These are phyloP conservation scores for Gymnocephalus cernua DNA, from an alignment of 2,113 vertebrate species.

Conservation along the genomic window DNA sequence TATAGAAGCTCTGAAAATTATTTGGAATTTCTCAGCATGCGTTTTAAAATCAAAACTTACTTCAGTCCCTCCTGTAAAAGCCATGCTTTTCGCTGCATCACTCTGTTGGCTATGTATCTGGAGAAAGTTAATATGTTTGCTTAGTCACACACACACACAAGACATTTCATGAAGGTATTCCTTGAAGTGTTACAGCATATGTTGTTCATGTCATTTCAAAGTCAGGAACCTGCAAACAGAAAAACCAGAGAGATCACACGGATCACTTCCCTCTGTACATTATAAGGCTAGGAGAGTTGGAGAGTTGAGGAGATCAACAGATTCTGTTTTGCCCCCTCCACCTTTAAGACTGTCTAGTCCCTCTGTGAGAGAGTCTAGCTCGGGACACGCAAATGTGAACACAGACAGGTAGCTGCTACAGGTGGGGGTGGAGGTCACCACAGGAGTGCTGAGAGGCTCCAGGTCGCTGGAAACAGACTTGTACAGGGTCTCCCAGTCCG, in stretches of 20 bases:
- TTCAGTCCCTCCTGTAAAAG: conserved; percentile 86
- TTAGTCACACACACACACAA: conserved; percentile 70
- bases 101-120: conserved; percentile 80
- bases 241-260: conserved; percentile 54
- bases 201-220: conserved; percentile 62
- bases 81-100: conserved; percentile 97
- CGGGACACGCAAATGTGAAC: conserved; percentile 95
- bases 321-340: conserved; percentile 92
- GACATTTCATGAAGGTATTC: conserved; percentile 68
- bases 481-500: conserved; percentile 97
- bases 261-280: conserved; percentile 60
- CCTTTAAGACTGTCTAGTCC: conserved; percentile 90
- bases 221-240: conserved; percentile 65
- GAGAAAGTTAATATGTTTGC: conserved; percentile 81
- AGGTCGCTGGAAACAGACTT: conserved; percentile 89
- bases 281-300: conserved; percentile 97
- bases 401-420: conserved; percentile 94
- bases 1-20: conserved; percentile 75
- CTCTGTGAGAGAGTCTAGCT: conserved; percentile 92
- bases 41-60: conserved; percentile 89
- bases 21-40: conserved; percentile 94
- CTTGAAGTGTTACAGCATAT: conserved; percentile 65
- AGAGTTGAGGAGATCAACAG: conserved; percentile 96
- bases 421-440: conserved; percentile 95
- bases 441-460: conserved; percentile 95